Evolutionary conservation across 2,888 invertebrate species (phyloP), one percentile per base, ranked within the genome.

Genomic region (Magallana nippona): DNA sequence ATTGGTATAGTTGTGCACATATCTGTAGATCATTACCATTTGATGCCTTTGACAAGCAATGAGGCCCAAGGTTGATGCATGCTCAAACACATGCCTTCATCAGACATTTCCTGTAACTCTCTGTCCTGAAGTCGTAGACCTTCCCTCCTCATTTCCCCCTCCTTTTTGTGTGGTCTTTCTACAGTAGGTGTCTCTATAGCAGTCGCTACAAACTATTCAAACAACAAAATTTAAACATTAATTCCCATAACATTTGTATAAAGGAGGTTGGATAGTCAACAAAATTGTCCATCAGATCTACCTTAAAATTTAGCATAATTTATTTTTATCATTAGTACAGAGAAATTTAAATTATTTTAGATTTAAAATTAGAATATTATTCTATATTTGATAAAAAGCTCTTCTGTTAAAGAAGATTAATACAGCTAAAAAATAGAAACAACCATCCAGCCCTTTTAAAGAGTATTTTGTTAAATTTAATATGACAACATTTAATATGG

Each of bases 41-140:
- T 99, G 89, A 99, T 98, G 82, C 98, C 99, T n/a, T 96, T 96
- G 0, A 98, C 96, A 0, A 99, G 95, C 57, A 99, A 95, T 0
- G 98, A 97, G 0, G 99, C 99, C 96, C 97, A 98, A 0, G 99
- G 99, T 93, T 99, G 99, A 94, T 98, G 98, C 97, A 99, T 96
- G 90, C 98, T 98, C 17, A 99, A 95, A 93, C 98, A 99, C 90
- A 96, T 95, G 1, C 98, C 98, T 89, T 96, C 95, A 94, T 98
- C 98, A 78, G 96, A 95, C 96, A 98, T 97, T 95, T 97, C 97
- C 91, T 96, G 96, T 82, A 97, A 94, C 93, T 96, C 96, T 77
- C 96, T 95, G 92, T 98, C 98, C 93, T 98, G 98, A 79, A 95
- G 90, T 27, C 94, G 87, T 22, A 86, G 71, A 44, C 79, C 62